Percentiles rank a stretch among this genome's conserved stretches.
phyloP scores from a whole-genome alignment of 2,888 invertebrate genomes.

The Scrobipalpa atriplicella region DNA sequence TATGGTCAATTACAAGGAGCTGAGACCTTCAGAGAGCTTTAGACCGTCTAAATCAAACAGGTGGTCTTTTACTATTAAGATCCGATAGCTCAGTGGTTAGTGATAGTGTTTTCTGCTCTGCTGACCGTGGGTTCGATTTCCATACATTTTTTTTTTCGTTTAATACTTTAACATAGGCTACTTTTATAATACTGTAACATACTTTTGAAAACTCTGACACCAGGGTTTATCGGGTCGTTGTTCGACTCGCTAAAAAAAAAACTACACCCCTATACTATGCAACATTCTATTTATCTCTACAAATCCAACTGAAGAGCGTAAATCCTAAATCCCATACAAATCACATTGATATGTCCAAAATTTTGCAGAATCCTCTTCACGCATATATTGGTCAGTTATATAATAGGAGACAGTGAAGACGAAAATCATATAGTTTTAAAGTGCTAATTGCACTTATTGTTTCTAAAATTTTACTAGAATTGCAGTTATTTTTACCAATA shows the following conservation, averaged over 20 bases:
- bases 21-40: background rate
- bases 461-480: too few relatives aligned
- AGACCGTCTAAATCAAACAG: background rate
- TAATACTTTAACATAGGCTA: too few relatives aligned
- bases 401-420: background rate
- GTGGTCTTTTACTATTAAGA: too few relatives aligned
- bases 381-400: constrained; percentile 13
- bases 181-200: too few relatives aligned
- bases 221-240: too few relatives aligned
- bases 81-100: too few relatives aligned
- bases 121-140: too few relatives aligned
- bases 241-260: too few relatives aligned
- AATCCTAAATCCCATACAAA: background rate
- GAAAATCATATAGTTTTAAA: background rate
- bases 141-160: too few relatives aligned
- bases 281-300: background rate
- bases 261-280: background rate
- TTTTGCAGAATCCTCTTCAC: constrained; percentile 11
- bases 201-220: too few relatives aligned
- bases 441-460: background rate
- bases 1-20: constrained; percentile 14
- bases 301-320: background rate
- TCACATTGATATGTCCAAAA: constrained; percentile 18
- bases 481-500: too few relatives aligned
- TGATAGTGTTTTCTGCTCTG: too few relatives aligned